phyloP scores from a whole-genome alignment of 2,113 vertebrate species.

The Esox niger region DNA sequence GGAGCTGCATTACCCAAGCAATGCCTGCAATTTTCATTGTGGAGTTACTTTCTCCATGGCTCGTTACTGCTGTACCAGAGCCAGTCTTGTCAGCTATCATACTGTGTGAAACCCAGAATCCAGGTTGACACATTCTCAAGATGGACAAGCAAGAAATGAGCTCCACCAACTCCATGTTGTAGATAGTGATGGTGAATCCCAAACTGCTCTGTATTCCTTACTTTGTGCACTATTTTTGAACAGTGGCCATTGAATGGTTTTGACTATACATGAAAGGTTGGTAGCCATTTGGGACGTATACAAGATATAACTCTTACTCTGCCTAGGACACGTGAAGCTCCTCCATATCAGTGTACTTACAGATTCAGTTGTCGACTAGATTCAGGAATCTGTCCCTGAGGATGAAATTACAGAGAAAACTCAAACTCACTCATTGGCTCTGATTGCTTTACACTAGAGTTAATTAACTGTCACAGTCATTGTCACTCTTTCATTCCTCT shows the following conservation, averaged over 20 bases:
- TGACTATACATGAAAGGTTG: background rate
- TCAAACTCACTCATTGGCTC: slow-evolving; percentile 52
- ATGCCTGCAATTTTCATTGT: no score
- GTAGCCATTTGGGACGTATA: background rate
- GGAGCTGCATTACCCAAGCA: no score
- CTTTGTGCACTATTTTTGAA: no score
- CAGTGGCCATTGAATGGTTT: no score
- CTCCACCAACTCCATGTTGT: no score
- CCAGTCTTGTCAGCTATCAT: background rate
- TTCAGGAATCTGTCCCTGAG: slow-evolving; percentile 44
- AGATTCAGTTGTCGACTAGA: slow-evolving; percentile 41
- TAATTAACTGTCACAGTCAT: slow-evolving; percentile 69
- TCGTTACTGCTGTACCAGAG: background rate
- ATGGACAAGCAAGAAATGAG: slow-evolving; percentile 33
- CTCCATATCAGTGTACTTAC: slow-evolving; percentile 7
- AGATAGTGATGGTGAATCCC: no score
- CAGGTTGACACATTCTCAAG: slow-evolving; percentile 21
- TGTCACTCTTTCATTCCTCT: slow-evolving; percentile 28
- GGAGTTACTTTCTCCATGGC: no score
- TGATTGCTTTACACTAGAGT: slow-evolving; percentile 64
- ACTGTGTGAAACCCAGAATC: background rate
- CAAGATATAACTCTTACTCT: background rate
- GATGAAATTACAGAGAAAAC: slow-evolving; percentile 50
- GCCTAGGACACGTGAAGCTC: background rate
- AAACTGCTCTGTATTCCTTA: slow-evolving; percentile 8